phyloP scores from a whole-genome alignment of 2,888 invertebrate genomes.

The Augochlorella aurata region DNA sequence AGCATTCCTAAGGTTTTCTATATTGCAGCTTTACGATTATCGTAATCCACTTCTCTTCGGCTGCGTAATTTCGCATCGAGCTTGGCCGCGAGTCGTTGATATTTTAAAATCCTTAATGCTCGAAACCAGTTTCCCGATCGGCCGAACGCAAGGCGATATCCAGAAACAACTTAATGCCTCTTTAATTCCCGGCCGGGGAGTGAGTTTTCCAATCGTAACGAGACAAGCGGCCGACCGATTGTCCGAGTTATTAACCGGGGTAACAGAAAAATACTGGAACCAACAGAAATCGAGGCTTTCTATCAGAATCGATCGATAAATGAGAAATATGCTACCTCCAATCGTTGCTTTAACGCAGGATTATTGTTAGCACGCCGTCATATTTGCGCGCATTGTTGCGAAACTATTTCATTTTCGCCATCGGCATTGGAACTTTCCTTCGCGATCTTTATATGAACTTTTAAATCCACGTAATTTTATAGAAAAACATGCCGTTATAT shows the following conservation, averaged over 20 bases:
- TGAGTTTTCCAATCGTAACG: background rate
- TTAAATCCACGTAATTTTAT: background rate
- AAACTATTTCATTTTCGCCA: background rate
- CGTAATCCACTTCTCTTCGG: conserved; percentile 47
- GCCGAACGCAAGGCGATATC: conserved; percentile 25
- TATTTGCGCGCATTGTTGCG: too few species aligned
- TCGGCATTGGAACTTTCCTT: background rate
- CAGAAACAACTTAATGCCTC: conserved; percentile 37
- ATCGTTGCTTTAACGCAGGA: too few species aligned
- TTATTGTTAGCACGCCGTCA: too few species aligned
- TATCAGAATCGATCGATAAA: background rate
- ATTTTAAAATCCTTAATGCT: conserved; percentile 41
- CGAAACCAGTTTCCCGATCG: conserved; percentile 39
- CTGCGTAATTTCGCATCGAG: conserved; percentile 33
- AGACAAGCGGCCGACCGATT: conserved; percentile 3
- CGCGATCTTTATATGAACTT: background rate
- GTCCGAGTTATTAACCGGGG: background rate
- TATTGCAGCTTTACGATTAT: conserved; percentile 32
- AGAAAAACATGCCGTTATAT: background rate
- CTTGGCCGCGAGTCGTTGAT: conserved; percentile 20
- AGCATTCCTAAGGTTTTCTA: conserved; percentile 26
- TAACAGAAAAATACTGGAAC: background rate
- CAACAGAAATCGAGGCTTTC: too few species aligned
- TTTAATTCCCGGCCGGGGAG: conserved; percentile 10
- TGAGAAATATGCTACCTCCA: too few species aligned